phyloP scores from a whole-genome alignment of 2,888 invertebrate genomes.

The Sisyra terminalis region DNA sequence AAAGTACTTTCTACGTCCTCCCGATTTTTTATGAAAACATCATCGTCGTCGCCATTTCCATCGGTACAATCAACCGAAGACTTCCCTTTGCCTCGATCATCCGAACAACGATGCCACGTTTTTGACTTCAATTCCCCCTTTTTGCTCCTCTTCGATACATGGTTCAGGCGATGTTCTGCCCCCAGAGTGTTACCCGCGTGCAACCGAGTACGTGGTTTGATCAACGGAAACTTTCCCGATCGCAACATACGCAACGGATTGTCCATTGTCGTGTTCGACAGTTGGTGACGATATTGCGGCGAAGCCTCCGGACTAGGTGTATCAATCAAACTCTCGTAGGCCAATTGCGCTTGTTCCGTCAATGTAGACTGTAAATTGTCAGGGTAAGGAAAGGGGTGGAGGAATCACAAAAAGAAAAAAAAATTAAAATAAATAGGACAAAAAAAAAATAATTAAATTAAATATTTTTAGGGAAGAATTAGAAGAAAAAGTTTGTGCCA shows the following conservation, averaged over 20 bases:
- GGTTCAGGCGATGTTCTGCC: too few species aligned
- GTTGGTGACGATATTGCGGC: slow-evolving; percentile 13
- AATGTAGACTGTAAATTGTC: slow-evolving; percentile 53
- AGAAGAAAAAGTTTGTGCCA: too few species aligned
- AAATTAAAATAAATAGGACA: slow-evolving; percentile 12
- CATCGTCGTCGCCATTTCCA: slow-evolving; percentile 3
- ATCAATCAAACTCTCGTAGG: slow-evolving; percentile 85
- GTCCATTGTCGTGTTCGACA: slow-evolving; percentile 19
- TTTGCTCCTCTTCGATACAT: too few species aligned
- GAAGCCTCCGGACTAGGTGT: slow-evolving; percentile 24
- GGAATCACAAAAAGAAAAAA: slow-evolving; percentile 13
- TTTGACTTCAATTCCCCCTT: too few species aligned
- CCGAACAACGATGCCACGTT: background rate
- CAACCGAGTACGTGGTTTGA: slow-evolving; percentile 31
- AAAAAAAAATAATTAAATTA: slow-evolving; percentile 11
- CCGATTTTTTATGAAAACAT: background rate
- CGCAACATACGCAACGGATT: slow-evolving; percentile 52
- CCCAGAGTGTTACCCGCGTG: background rate
- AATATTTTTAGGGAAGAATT: too few species aligned
- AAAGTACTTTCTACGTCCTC: background rate
- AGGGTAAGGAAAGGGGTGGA: slow-evolving; percentile 15
- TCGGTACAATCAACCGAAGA: background rate
- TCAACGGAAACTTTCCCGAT: slow-evolving; percentile 35
- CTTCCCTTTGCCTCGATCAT: background rate
- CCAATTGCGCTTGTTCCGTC: slow-evolving; percentile 79